Base-by-base conservation (phyloP, 2,888 invertebrate genomes). In the Lampropteryx suffumata region DNA sequence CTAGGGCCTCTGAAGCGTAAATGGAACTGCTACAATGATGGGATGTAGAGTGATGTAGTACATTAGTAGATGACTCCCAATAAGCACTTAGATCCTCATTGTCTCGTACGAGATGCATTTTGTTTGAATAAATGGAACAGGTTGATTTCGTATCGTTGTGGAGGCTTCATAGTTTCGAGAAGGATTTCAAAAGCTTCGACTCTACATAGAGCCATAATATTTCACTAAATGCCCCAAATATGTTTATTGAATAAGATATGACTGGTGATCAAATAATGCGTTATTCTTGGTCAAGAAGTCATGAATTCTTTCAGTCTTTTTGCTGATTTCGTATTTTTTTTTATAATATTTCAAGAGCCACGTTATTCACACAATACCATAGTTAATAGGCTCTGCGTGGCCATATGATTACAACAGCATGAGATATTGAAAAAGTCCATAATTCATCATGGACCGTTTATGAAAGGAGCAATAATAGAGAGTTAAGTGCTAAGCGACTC, bases 41-140 rank as follows among this genome's bases (percentile, higher is more conserved):
- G 12, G 48, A 41, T 30, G 37, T 49, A 43, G 46, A 47, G 43
- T 27, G 11, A 28, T 28, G 28, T 34, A 41, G 46, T 32, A 13
- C 40, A 17, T 36, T 44, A 33, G 14, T 11, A 42, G 36, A 50
- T 30, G 46, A 33, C 42, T 52, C 33, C 10, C 33, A 47, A 81
- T 81, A 80, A 81, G 79, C 82, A 80, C 78, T 82, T 82, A 77
- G 79, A 78, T 75, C 71, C 76, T 81, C 76, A 82, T 82, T 82
- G 82, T 84, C 75, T 79, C 76, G 82, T 79, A 82, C 82, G 80
- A 44, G 82, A 84, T 82, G 79, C 71, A 78, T 82, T 83, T 81
- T 84, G 79, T 84, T 84, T 84, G 76, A 73, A 85, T 81, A 24
- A 24, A 24, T 24, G 7, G 24, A 52, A 42, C 42, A 36, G 14